These are phyloP conservation scores for Neomorphus geoffroyi DNA, from an alignment of 2,797 vertebrate genomes.

Conservation along the genomic window DNA sequence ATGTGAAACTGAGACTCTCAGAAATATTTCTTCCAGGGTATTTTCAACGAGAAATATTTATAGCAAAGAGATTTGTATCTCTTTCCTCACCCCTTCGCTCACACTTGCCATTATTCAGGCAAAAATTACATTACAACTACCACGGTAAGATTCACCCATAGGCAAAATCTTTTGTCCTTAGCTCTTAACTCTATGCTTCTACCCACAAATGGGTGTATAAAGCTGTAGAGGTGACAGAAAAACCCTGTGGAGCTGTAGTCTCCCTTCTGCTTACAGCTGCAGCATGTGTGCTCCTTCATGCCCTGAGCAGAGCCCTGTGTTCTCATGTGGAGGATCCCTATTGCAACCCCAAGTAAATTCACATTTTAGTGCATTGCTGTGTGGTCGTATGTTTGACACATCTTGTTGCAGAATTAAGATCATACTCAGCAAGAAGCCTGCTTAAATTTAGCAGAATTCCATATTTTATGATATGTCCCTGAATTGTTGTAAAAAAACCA, in stretches of 20 bases:
- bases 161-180: not conserved
- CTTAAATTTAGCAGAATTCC: not conserved
- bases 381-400: not conserved
- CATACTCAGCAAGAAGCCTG: not conserved
- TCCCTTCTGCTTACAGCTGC: not conserved
- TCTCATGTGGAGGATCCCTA: not conserved
- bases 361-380: not conserved
- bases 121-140: not conserved
- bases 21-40: not conserved
- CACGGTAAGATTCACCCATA: not conserved
- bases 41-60: not conserved
- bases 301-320: not conserved
- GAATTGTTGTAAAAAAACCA: not conserved
- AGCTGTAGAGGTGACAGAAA: not conserved
- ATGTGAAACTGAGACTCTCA: not conserved
- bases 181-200: not conserved
- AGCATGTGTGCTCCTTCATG: fast-evolving
- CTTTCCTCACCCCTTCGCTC: not conserved
- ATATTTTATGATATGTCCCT: not conserved
- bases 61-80: not conserved
- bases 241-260: not conserved
- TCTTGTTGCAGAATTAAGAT: not conserved
- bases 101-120: not conserved
- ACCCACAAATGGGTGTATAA: not conserved
- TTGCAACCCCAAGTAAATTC: not conserved